Evolutionary conservation across 1,140 invertebrate genomes (phyloP).

Genomic region (Dendrolimus kikuchii): DNA sequence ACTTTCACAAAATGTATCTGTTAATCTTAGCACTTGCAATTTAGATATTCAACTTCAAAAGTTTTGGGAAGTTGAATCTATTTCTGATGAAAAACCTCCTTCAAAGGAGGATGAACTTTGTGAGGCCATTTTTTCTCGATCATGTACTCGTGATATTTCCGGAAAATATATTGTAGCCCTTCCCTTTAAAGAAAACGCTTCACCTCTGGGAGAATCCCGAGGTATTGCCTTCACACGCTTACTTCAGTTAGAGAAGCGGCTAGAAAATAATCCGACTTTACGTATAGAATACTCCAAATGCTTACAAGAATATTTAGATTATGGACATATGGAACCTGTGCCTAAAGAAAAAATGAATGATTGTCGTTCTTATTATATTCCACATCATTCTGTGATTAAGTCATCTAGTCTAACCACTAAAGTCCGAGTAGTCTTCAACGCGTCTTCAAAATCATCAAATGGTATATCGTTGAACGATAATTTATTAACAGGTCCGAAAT

Average conservation of each 20-base stretch:
- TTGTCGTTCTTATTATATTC: conserved; percentile 2
- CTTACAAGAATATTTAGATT: conserved; percentile 6
- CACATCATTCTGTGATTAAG: conserved; percentile 5
- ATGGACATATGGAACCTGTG: conserved; percentile 6
- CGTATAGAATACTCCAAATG: conserved; percentile 1
- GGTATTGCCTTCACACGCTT: not conserved
- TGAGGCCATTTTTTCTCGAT: conserved; percentile 6
- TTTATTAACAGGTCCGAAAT: conserved; percentile 27
- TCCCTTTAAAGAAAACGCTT: conserved; percentile 1
- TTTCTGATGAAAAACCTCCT: conserved; percentile 2
- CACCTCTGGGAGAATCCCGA: conserved; percentile 7
- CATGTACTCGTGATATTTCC: not conserved
- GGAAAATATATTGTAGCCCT: conserved; percentile 3
- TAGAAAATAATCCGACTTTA: conserved; percentile 3
- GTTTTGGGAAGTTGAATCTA: conserved; percentile 10
- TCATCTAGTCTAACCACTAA: not conserved
- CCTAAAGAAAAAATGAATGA: not conserved
- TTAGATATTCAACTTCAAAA: conserved; percentile 2
- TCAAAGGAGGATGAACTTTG: conserved; percentile 3
- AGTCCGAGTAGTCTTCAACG: conserved; percentile 44
- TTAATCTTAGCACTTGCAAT: not conserved
- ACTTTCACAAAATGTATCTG: not conserved
- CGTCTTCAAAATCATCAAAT: conserved; percentile 16
- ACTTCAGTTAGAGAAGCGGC: not conserved
- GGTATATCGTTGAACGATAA: conserved; percentile 36